phyloP scores from a whole-genome alignment of 2,888 invertebrate genomes.

The Nymphalis c-album region DNA sequence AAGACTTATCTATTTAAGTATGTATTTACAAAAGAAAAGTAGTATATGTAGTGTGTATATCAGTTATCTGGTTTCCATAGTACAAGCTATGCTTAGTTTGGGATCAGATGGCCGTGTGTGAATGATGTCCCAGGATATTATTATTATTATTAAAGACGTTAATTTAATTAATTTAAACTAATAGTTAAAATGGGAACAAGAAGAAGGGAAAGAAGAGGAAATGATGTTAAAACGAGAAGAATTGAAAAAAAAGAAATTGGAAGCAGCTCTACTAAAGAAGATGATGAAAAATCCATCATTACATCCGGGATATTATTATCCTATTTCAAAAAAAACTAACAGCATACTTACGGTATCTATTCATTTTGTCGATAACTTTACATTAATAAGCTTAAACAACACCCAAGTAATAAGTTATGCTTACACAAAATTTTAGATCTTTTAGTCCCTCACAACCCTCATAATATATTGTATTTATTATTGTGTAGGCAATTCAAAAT shows the following conservation, averaged over 20 bases:
- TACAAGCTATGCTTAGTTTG: no score
- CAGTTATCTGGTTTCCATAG: no score
- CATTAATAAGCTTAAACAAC: no score
- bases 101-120: no score
- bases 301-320: constrained; percentile 65
- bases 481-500: constrained; percentile 47
- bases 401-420: not conserved
- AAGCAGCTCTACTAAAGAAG: constrained; percentile 54
- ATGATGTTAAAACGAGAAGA: constrained; percentile 49
- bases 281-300: constrained; percentile 64
- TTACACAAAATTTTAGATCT: no score
- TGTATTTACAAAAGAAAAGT: no score
- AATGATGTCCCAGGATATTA: no score
- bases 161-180: not conserved
- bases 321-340: constrained; percentile 53
- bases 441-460: not conserved
- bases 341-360: constrained; percentile 49
- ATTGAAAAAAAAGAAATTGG: constrained; percentile 48
- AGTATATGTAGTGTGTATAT: no score
- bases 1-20: no score
- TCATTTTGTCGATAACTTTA: not conserved
- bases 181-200: constrained; percentile 53
- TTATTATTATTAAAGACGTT: no score
- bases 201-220: constrained; percentile 50
- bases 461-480: not conserved